Base-by-base conservation (phyloP, 2,113 vertebrate genomes). In the Lampris incognitus region DNA sequence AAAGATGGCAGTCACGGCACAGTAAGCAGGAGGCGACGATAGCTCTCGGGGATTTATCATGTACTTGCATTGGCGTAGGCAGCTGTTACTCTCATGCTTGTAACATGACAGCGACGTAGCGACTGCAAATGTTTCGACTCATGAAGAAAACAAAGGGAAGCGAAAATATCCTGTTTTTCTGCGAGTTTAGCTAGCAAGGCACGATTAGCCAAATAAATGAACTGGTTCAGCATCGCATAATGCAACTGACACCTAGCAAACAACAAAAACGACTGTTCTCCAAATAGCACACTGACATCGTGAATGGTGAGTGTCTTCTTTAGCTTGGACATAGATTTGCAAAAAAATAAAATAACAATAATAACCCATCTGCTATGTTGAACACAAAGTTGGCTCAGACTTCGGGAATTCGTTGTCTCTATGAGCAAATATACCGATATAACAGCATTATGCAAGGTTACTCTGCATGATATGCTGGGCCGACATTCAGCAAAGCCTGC, bases 1-100 rank as follows among this genome's bases (percentile, higher is more conserved):
- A 87, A 91, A 90, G 78, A 93, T 93, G 92, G 90, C 87, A 88
- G 87, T 85, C 78, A 50, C 38, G 78, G 71, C 62, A 78, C 77
- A 49, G 69, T 75, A 83, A 88, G 72, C 65, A 44, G 86, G 83
- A 80, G 44, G 87, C 85, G 80, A 84, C 70, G 24, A 82, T 60
- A 1, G 67, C 74, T 88, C 70, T 57, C 72, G 50, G 72, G 76
- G 64, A 75, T 85, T 81, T 84, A 78, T 78, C 71, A 79, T 81
- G 84, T 83, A 68, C 76, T 66, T 10, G 1, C 51, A 48, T 36
- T 1, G 59, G 49, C 5, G 1, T 51, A 39, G 46, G 3, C 41
- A 51, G 70, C 49, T 72, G 57, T 54, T 60, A 60, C 36, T 10
- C 6, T 9, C 5, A 3, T 50, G 37, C 2, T 59, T 76, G 59